These are phyloP conservation scores for Onthophagus taurus DNA, from an alignment of 1,140 invertebrate genomes.

Conservation along the genomic window DNA sequence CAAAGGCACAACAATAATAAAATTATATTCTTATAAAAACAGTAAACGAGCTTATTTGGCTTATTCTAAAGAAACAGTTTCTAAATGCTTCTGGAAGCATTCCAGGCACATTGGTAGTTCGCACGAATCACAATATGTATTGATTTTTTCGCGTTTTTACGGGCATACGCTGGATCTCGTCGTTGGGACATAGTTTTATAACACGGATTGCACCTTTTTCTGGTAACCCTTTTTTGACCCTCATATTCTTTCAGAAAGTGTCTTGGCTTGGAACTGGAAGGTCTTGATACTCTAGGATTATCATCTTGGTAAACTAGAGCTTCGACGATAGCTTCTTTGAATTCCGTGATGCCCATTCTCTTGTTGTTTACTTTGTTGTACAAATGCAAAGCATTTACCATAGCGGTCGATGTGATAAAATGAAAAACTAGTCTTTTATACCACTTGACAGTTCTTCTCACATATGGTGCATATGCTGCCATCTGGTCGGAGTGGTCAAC, in stretches of 20 bases:
- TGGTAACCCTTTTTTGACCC: not conserved
- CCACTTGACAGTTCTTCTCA: conserved; percentile 6
- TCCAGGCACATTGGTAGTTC: too few species aligned
- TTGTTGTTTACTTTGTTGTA: conserved; percentile 13
- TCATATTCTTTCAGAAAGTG: not conserved
- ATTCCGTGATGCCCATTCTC: not conserved
- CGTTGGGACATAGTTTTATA: conserved; percentile 10
- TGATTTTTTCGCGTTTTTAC: too few species aligned
- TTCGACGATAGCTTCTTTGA: too few species aligned
- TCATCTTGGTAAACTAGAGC: too few species aligned
- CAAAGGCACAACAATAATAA: too few species aligned
- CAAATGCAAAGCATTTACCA: conserved; percentile 1
- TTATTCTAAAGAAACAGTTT: too few species aligned
- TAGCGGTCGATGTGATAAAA: not conserved
- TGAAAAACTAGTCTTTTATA: not conserved
- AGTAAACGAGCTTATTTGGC: too few species aligned
- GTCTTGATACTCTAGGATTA: conserved; percentile 1
- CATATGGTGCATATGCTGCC: not conserved
- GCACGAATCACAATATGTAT: too few species aligned
- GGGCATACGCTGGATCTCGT: conserved; percentile 3
- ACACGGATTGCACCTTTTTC: conserved; percentile 7
- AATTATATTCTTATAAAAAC: too few species aligned
- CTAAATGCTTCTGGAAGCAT: too few species aligned
- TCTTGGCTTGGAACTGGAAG: too few species aligned
- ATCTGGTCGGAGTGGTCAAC: conserved; percentile 24